Percentiles rank a stretch among this genome's conserved stretches.
Evolutionary conservation across 2,113 vertebrate genomes (phyloP).

Genomic region (Tragelaphus strepsiceros): DNA sequence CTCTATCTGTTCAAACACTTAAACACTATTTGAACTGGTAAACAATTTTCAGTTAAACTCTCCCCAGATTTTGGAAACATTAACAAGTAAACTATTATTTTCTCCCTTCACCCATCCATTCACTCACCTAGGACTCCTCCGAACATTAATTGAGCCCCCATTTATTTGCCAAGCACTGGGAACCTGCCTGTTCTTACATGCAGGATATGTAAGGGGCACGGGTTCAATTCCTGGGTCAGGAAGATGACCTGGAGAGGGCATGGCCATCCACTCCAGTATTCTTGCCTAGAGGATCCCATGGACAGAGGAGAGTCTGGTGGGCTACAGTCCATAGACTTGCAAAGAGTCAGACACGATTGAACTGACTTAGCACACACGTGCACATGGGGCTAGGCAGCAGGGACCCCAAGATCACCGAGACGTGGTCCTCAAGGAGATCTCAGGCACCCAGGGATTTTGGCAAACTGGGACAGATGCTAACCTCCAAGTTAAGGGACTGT

Average conservation of each 20-base stretch:
- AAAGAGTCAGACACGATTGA: background rate
- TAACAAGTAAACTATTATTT: background rate
- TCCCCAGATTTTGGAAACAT: background rate
- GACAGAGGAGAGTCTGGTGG: background rate
- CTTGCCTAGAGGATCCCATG: background rate
- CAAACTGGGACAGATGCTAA: background rate
- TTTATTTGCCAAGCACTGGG: background rate
- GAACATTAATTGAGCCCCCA: background rate
- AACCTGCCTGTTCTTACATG: background rate
- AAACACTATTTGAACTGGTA: background rate
- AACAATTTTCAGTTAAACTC: background rate
- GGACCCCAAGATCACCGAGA: background rate
- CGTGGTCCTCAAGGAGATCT: background rate
- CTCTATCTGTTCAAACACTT: background rate
- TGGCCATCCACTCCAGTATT: background rate
- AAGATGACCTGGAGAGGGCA: background rate
- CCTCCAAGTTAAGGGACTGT: background rate
- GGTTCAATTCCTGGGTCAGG: background rate
- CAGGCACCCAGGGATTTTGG: background rate
- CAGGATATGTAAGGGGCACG: fast-evolving
- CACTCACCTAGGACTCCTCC: background rate
- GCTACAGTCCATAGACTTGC: background rate
- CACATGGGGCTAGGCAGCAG: fast-evolving
- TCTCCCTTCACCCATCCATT: background rate
- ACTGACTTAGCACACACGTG: background rate